Base-by-base conservation (phyloP, 2,888 invertebrate species). In the Cataglyphis livida region DNA sequence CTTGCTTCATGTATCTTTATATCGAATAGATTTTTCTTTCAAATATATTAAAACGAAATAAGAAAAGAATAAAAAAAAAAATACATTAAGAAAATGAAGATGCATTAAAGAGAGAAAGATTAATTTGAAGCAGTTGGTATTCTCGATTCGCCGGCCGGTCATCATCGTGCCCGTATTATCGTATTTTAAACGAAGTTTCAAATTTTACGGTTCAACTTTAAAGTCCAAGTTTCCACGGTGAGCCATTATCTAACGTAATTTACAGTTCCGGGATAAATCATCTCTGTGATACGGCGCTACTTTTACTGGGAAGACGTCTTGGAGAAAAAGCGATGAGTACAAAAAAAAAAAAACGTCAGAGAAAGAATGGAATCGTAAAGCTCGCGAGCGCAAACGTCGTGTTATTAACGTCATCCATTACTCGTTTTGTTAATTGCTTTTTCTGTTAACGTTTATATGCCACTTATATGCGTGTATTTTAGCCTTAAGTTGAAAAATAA, bases 251-350 rank as follows among this genome's bases (percentile, higher is more conserved):
- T 79, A 79, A 79, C 71, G 71, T 79, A 79, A 79, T 79, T 79
- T 66, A 79, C 70, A 83, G 66, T 76, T 75, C 66, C 73, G 75
- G 70, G 71, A 66, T 85, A 84, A 85, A 87, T 89, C 87, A 88
- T 89, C 84, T 79, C 81, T 74, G 54, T 81, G 79, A 82, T 82
- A 81, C 21, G 57, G 59, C 54, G 71, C 54, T 71, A 71, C 41
- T 54, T 35, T 35, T 62, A n/a, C n/a, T n/a, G n/a, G 21, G 48
- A 78, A 44, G 35, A 70, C n/a, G n/a, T 51, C 51, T 75, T 1
- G 28, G 25, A 7, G 78, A 59, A 79, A 70, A 79, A 61, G 71
- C 41, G 35, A 70, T 59, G 71, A 70, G 44, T 35, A 78, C n/a
- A 57, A 76, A 28, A 59, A 57, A 65, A 44, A 59, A 57, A 65